Base-by-base conservation (phyloP, 2,888 invertebrate species). In the Elaeidobius kamerunicus region DNA sequence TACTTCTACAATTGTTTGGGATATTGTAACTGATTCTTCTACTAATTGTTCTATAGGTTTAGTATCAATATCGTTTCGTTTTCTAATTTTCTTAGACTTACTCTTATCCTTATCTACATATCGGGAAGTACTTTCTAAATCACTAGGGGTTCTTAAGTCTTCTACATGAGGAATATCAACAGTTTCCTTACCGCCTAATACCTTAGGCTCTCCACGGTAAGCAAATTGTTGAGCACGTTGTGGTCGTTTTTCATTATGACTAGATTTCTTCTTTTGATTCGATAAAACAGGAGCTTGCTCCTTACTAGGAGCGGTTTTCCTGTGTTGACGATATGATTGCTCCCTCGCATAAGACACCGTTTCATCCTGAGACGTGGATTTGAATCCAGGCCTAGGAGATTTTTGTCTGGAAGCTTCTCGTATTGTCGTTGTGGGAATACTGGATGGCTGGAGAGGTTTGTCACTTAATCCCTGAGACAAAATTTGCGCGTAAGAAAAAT, bases 401-500 rank as follows among this genome's bases (percentile, higher is more conserved):
- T 61, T 60, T 51, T 58, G 64, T 62, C 63, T 66, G 53, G 68
- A 65, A 61, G 67, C 61, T 47, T 60, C 58, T 63, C 63, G 65
- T 59, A 60, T 62, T 60, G 62, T 63, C 61, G 60, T 46, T 39
- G 47, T 40, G 48, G 60, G 62, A 56, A 60, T 50, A 72, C 74
- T 76, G 78, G 79, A 79, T 79, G 80, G 78, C 79, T 79, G 79
- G 71, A 77, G 72, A 69, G 74, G 64, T 58, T 69, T 67, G 30
- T 67, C 62, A 38, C 65, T 63, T 57, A 85, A 75, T 27, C 86
- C 86, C 57, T 84, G 80, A 32, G 85, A 81, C 62, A 86, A 74
- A 66, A 85, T 83, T 73, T 84, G 82, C 2, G 86, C 86, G 67
- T 86, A 86, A 1, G 86, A 85, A 63, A 83, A 77, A 57, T 78